Percentiles rank a stretch among this genome's conserved stretches.
Conservation (phyloP, 2,797 vertebrate genomes). For the Nannoperca obscura region DNA sequence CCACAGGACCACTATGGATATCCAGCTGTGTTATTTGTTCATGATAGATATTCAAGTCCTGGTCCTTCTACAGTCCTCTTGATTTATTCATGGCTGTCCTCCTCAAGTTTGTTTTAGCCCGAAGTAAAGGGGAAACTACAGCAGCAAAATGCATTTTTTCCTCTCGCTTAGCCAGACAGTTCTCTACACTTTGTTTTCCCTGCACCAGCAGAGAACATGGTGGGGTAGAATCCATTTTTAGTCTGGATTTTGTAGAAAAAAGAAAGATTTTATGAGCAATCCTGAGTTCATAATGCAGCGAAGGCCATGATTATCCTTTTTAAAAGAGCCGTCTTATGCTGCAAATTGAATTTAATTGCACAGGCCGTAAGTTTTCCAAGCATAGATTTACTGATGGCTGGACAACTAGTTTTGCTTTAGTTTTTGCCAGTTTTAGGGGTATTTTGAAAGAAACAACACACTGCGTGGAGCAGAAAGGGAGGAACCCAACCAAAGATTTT, state of each 20-base stretch:
- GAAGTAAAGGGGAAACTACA: slow-evolving; percentile 23
- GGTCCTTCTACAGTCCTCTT: slow-evolving; percentile 52
- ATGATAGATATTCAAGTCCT: slow-evolving; percentile 40
- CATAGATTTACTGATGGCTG: slow-evolving; percentile 18
- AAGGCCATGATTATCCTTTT: slow-evolving; percentile 14
- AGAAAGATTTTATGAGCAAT: slow-evolving; percentile 9
- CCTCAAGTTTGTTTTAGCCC: slow-evolving; percentile 41
- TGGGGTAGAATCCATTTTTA: slow-evolving; percentile 6
- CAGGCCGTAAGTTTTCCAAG: slow-evolving; percentile 28
- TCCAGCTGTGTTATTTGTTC: slow-evolving; percentile 50
- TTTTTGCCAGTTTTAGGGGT: background rate
- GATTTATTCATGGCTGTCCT: slow-evolving; percentile 68
- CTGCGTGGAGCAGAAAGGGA: background rate
- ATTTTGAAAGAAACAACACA: slow-evolving; percentile 5
- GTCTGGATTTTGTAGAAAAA: slow-evolving; percentile 7
- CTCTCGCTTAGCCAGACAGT: slow-evolving; percentile 8
- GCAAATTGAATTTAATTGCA: slow-evolving; percentile 28
- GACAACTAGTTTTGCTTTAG: slow-evolving; percentile 7
- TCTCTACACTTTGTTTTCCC: slow-evolving; percentile 15
- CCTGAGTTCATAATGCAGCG: slow-evolving; percentile 5
- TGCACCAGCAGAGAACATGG: slow-evolving; percentile 10
- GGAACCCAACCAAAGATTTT: background rate
- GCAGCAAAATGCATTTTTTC: slow-evolving; percentile 29
- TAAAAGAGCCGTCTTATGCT: slow-evolving; percentile 15
- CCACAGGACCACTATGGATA: slow-evolving; percentile 15